Base-by-base conservation (phyloP, 2,797 vertebrate genomes). In the Nannoperca australis region DNA sequence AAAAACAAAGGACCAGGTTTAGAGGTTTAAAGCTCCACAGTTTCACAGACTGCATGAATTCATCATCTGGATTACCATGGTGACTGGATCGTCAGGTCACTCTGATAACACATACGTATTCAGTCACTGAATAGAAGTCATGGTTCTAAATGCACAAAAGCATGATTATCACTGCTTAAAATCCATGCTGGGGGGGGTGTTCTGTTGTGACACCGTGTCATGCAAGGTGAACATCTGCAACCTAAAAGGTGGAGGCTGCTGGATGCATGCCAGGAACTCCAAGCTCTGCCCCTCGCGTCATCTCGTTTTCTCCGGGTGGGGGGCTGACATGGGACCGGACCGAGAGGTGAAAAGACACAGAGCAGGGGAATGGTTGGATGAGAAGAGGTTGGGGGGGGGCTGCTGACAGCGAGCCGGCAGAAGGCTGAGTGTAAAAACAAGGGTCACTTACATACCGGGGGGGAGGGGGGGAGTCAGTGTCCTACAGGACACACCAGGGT, bases 1-100 rank as follows among this genome's bases (percentile, higher is more conserved):
- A 91, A 94, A 95, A 85, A 89, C 70, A 95, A 93, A 95, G 94
- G 82, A 91, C 89, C 85, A 81, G 74, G 68, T 95, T 96, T 91
- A 92, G 88, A 86, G 67, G 64, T 84, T 82, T 70, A 88, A 73
- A 83, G 75, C 50, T 90, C 68, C 51, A 74, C 38, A 84, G 38
- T 58, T 49, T 49, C 40, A 87, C 7, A 51, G 45, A 66, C 42
- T 44, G 62, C 30, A 62, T 59, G 14, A 54, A 20, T 38, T 65
- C 58, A 79, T 71, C 54, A 81, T 64, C 24, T 78, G 34, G 40
- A 58, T 62, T 22, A 76, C 49, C 44, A 70, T 1, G 40, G 24
- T 24, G 47, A 70, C 14, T 54, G 42, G 9, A 50, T 30, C 50
- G 51, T 42, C 20, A 12, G 22, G 24, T n/a, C 14, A 70, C 51